Conservation (phyloP, 1,140 invertebrate species). For the Pomacea maculata region DNA sequence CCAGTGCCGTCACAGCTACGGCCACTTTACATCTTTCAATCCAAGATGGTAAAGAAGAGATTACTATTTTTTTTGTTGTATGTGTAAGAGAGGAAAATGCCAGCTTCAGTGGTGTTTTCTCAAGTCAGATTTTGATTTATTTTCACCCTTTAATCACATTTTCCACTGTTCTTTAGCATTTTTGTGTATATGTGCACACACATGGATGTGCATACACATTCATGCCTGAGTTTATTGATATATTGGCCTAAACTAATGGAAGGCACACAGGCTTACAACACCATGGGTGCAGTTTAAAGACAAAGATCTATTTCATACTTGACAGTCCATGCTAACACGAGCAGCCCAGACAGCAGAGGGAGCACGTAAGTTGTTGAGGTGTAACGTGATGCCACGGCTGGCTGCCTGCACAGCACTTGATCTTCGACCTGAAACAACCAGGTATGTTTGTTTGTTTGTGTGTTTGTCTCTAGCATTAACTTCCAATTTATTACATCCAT, state of each 20-base stretch:
- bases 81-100: too few species aligned
- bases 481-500: too few species aligned
- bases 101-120: too few species aligned
- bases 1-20: conserved; percentile 76
- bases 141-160: too few species aligned
- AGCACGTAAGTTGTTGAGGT: conserved; percentile 79
- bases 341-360: conserved; percentile 78
- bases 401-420: conserved; percentile 82
- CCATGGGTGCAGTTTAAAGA: too few species aligned
- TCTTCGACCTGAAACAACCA: conserved; percentile 69
- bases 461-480: too few species aligned
- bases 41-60: conserved; percentile 75
- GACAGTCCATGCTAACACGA: conserved; percentile 76
- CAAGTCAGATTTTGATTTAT: too few species aligned
- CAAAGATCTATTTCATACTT: too few species aligned
- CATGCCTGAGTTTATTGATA: neutral
- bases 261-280: too few species aligned
- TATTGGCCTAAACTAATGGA: neutral
- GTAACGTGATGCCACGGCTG: conserved; percentile 78
- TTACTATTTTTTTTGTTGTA: neutral
- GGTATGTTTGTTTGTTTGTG: conserved; percentile 31
- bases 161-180: neutral
- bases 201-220: too few species aligned
- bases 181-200: neutral
- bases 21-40: conserved; percentile 86